These are phyloP conservation scores for Cyclargus thomasi DNA, from an alignment of 1,140 invertebrate species.

Conservation along the genomic window DNA sequence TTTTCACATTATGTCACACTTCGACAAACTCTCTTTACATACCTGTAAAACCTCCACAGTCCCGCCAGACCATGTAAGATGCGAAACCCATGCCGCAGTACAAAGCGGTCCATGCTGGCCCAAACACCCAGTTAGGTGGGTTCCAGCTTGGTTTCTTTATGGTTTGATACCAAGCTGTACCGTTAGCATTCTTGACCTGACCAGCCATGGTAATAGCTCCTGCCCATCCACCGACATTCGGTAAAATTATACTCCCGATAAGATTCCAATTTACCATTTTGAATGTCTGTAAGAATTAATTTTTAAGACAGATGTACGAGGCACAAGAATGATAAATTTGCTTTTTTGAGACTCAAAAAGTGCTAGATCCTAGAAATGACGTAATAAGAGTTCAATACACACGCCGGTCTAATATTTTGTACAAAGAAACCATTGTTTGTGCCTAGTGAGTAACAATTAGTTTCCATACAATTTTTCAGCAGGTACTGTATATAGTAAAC, in stretches of 20 bases:
- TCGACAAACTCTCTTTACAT: not conserved
- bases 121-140: conserved; percentile 87
- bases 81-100: conserved; percentile 89
- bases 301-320: no score
- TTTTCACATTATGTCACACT: no score
- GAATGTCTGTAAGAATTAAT: not conserved
- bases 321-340: no score
- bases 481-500: no score
- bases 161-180: conserved; percentile 70
- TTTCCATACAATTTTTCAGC: no score
- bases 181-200: conserved; percentile 37
- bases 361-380: no score
- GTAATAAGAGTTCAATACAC: no score
- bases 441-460: no score
- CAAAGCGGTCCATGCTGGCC: conserved; percentile 84
- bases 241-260: conserved; percentile 42
- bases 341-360: no score
- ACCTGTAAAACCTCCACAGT: conserved; percentile 81
- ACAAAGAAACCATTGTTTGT: no score
- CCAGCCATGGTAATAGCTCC: conserved; percentile 38
- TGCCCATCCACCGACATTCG: conserved; percentile 51
- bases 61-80: conserved; percentile 86
- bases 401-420: no score
- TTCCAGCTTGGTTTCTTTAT: conserved; percentile 84
- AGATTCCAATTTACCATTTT: conserved; percentile 43